These are phyloP conservation scores for Cathartes aura DNA, from an alignment of 2,113 vertebrate genomes.

Conservation along the genomic window DNA sequence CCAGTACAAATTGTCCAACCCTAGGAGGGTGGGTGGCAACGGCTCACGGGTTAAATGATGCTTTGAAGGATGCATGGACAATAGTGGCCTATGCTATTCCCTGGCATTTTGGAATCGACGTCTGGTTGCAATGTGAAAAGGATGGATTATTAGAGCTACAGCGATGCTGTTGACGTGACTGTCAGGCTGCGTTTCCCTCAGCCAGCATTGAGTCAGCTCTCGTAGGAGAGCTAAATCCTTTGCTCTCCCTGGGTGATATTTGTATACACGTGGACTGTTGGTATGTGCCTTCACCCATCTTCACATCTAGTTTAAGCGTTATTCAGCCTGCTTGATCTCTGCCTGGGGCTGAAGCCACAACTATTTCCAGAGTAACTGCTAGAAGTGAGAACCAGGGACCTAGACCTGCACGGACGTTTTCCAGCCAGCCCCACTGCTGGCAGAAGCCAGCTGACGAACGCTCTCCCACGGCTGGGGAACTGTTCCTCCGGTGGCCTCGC, in stretches of 20 bases:
- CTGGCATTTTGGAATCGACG: neutral
- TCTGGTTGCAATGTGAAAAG: neutral
- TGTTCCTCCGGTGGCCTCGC: neutral
- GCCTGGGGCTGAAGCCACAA: neutral
- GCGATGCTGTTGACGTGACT: neutral
- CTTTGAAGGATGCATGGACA: neutral
- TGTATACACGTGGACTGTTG: fast-evolving
- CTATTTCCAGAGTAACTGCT: neutral
- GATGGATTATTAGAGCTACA: neutral
- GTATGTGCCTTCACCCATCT: neutral
- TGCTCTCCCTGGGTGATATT: neutral
- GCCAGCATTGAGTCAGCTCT: neutral
- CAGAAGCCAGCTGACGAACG: neutral
- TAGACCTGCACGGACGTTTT: fast-evolving
- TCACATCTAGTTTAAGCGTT: neutral
- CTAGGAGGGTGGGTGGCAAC: neutral
- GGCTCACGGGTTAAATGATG: fast-evolving
- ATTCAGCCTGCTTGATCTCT: neutral
- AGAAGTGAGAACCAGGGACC: neutral
- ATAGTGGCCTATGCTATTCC: neutral
- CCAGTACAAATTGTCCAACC: neutral
- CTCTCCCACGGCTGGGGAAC: neutral
- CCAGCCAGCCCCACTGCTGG: neutral
- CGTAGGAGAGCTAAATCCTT: neutral
- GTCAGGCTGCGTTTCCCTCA: neutral